Evolutionary conservation across 2,797 vertebrate genomes (phyloP).

Genomic region (Lithobates sylvaticus): DNA sequence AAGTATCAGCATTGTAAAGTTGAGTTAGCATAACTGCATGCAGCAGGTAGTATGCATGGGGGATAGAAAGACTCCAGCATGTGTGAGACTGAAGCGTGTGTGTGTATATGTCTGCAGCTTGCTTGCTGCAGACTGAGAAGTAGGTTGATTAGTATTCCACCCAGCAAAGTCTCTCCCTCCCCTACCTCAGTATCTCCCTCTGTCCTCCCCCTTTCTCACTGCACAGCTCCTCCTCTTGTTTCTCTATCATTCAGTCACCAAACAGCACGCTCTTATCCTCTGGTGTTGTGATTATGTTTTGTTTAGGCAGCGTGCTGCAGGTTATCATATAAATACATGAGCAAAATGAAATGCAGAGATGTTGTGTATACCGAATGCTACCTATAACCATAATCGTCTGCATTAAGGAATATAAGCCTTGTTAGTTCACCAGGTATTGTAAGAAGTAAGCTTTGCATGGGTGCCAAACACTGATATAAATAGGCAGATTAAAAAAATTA

Average conservation of each 20-base stretch:
- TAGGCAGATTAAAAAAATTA: neutral
- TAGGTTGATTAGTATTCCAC: slow-evolving; percentile 68
- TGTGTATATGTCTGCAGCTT: slow-evolving; percentile 60
- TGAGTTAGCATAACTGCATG: neutral
- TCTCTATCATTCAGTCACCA: slow-evolving; percentile 48
- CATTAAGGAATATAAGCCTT: neutral
- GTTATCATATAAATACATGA: slow-evolving; percentile 38
- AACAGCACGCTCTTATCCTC: slow-evolving; percentile 17
- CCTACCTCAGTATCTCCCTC: slow-evolving; percentile 62
- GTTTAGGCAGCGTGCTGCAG: slow-evolving; percentile 49
- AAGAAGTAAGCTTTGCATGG: neutral
- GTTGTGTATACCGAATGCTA: neutral
- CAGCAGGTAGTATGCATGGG: slow-evolving; percentile 13
- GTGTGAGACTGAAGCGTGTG: neutral
- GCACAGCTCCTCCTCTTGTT: slow-evolving; percentile 41
- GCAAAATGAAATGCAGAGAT: neutral
- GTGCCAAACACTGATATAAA: neutral
- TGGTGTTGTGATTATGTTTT: slow-evolving; percentile 52
- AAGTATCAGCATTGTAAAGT: neutral
- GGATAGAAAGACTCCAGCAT: slow-evolving; percentile 16
- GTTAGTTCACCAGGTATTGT: neutral
- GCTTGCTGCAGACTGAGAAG: slow-evolving; percentile 64
- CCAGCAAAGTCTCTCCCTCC: slow-evolving; percentile 65
- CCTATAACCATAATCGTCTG: neutral
- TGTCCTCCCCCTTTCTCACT: slow-evolving; percentile 43